phyloP scores from a whole-genome alignment of 1,140 invertebrate species.

The Pseudachorutes palmiensis region DNA sequence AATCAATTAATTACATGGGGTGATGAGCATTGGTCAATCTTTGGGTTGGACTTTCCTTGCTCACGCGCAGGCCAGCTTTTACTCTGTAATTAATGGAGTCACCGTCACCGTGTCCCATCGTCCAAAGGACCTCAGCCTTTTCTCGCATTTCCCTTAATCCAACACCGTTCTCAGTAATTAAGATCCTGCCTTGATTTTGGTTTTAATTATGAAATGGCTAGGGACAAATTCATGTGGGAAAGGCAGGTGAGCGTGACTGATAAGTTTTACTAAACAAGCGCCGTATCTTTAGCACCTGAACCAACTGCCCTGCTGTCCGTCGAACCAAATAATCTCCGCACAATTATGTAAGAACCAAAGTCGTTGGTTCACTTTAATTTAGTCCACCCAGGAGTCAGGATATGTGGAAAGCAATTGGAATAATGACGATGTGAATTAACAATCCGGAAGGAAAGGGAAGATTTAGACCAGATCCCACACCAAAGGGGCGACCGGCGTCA shows the following conservation, averaged over 20 bases:
- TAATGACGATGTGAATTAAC: conserved; percentile 7
- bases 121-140: no score
- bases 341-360: not conserved
- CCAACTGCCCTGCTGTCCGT: not conserved
- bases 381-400: not conserved
- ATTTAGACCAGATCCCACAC: conserved; percentile 3
- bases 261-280: not conserved
- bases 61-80: no score
- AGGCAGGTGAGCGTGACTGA: not conserved
- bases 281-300: not conserved
- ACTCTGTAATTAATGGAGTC: no score
- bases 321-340: not conserved
- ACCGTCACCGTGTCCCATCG: no score
- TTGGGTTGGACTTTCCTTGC: no score
- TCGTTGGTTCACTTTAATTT: conserved; percentile 10
- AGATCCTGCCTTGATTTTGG: no score
- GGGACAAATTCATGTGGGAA: no score
- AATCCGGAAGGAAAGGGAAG: conserved; percentile 12
- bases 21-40: no score
- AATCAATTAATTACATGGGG: no score
- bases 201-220: no score
- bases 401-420: not conserved
- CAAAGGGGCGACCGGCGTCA: not conserved
- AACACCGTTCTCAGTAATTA: no score
- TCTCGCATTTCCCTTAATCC: no score